Evolutionary conservation across 2,113 vertebrate species (phyloP), one percentile per base, ranked within the genome.

Genomic region (Dicrurus megarhynchus): DNA sequence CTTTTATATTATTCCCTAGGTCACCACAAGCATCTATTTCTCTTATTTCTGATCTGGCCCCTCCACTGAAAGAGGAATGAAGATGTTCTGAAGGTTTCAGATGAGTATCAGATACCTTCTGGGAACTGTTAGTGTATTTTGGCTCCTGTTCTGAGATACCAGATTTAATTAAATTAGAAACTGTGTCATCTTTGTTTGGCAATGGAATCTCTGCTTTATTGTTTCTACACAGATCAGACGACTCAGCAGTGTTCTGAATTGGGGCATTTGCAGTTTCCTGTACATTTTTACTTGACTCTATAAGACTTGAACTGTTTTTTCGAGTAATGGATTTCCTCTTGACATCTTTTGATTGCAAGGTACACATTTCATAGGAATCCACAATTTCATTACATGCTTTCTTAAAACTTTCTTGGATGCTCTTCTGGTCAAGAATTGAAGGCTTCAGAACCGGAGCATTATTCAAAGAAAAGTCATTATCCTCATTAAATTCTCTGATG

Each of bases 281-380:
- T n/a, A 32, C 12, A 49, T 65, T 94, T 80, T 73, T 30, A 95
- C 87, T 89, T 60, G 79, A 84, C 76, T 93, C 61, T 22, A 0
- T 64, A 90, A 83, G 94, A 96, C 88, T 55, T 16, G 28, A 84
- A 39, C 46, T 53, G 28, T 46, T 82, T 42, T 95, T 88, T 46
- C 37, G 88, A 91, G 50, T 6, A 67, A 52, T 3, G 6, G 86
- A 67, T 96, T 97, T 98, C 78, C 99, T 98, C 97, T 98, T 98
- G 88, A 99, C 99, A 97, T 97, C 84, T 95, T 98, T 98, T 77
- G 99, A 99, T 18, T 98, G 98, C 79, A 99, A 95, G 80, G 97
- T 98, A 74, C 87, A 92, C 46, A 97, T 98, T 92, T 98, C 94
- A 52, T 96, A 97, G 64, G 97, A 98, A 87, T 98, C 97, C 20